phyloP scores from a whole-genome alignment of 2,113 vertebrate species.

The Anseranas semipalmata region DNA sequence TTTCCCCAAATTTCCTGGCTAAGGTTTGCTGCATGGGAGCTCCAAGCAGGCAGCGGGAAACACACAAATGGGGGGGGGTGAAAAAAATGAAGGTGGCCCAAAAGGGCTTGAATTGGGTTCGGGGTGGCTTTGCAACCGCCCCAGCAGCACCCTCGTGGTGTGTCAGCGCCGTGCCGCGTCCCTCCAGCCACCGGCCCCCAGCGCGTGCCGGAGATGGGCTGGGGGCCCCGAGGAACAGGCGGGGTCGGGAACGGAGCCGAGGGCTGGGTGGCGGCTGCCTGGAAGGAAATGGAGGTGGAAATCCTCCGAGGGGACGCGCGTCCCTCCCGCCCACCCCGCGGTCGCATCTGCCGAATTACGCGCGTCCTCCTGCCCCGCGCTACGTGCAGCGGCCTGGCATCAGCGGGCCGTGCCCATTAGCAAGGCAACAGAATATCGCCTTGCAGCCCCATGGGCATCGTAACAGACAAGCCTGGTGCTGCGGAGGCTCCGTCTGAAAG shows the following conservation, averaged over 20 bases:
- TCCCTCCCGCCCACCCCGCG: not conserved
- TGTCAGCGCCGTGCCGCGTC: no score
- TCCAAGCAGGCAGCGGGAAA: not conserved
- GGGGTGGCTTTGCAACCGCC: not conserved
- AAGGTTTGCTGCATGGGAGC: not conserved
- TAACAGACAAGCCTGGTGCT: not conserved
- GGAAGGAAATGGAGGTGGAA: slow-evolving; percentile 54
- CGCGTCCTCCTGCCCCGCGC: not conserved
- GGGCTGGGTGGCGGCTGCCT: not conserved
- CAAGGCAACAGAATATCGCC: no score
- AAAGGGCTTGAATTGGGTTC: rapidly evolving
- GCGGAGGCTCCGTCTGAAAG: not conserved
- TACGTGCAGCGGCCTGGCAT: no score
- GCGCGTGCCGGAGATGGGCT: not conserved
- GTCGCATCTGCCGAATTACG: not conserved
- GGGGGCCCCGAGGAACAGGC: not conserved
- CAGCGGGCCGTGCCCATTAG: no score
- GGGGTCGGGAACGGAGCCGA: not conserved
- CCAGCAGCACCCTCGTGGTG: not conserved
- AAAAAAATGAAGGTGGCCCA: not conserved
- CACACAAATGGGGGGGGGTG: rapidly evolving
- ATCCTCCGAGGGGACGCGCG: not conserved
- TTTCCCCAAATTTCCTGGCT: not conserved
- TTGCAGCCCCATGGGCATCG: no score
- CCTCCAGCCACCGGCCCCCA: not conserved